Base-by-base conservation (phyloP, 2,113 vertebrate species). In the Fulmarus glacialis region DNA sequence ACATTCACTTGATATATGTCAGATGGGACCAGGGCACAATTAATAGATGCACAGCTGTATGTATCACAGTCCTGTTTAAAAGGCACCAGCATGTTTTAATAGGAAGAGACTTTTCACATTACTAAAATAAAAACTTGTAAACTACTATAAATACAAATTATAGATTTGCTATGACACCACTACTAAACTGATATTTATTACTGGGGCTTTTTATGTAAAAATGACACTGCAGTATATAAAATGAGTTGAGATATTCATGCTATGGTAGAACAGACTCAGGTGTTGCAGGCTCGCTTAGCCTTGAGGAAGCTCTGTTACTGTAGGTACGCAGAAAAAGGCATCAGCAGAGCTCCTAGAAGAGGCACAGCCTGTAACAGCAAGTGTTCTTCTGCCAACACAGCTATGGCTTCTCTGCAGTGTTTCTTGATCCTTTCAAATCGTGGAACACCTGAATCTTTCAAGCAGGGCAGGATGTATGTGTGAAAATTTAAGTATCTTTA, bases 1-100 rank as follows among this genome's bases (percentile, higher is more conserved):
- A 99, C 81, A 36, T 99, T 99, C 82, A 99, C 98, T 68, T 99
- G 98, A 88, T 98, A 99, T 26, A 86, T 4, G 6, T 97, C 96
- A 21, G 97, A 98, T 29, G 98, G 97, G 2, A 97, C 90, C 87
- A 99, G 93, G 29, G 75, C 91, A 94, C 99, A 99, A 11, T 43
- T 96, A 70, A 99, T 98, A 4, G 98, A 98, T 9, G 94, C 96
- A 89, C 98, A 99, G 19, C 78, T 56, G 50, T 97, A 97, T 7
- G 97, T 94, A 64, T 97, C 97, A 97, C 99, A 99, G 94, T 98
- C 98, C 99, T 99, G 97, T 97, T 85, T 50, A 84, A 95, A 93
- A 55, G 58, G 14, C 50, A 97, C 4, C n/a, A 62, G 52, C 8
- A 67, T 21, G 26, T 30, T 24, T 89, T 50, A 96, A 84, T 15